Evolutionary conservation across 2,113 vertebrate species (phyloP).

Genomic region (Myodes glareolus): DNA sequence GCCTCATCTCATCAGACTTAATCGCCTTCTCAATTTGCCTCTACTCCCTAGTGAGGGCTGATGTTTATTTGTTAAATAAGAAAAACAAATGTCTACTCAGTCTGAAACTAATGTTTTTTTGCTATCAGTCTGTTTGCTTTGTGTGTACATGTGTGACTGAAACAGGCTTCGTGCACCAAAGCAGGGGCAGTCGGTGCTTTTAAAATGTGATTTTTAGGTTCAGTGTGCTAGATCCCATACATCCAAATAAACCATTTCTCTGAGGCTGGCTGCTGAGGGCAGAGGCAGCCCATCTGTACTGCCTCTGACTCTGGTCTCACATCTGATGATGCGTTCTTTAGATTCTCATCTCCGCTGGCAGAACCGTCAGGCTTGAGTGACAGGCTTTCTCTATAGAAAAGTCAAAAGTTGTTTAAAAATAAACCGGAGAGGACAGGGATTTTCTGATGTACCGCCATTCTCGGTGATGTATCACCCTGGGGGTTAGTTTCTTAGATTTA

Average conservation of each 20-base stretch:
- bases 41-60: not conserved
- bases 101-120: not conserved
- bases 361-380: not conserved
- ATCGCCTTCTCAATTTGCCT: constrained; percentile 43
- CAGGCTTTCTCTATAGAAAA: not conserved
- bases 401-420: not conserved
- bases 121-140: not conserved
- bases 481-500: no score
- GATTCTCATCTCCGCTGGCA: not conserved
- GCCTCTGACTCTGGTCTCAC: not conserved
- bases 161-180: not conserved
- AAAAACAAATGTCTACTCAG: not conserved
- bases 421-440: not conserved
- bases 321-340: not conserved
- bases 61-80: constrained; percentile 59
- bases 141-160: not conserved
- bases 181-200: not conserved
- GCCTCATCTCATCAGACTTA: constrained; percentile 41
- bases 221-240: no score
- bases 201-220: not conserved
- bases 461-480: not conserved
- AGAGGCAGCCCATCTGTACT: not conserved
- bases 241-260: not conserved
- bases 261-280: not conserved
- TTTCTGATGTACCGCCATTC: not conserved